Evolutionary conservation across 2,888 invertebrate genomes (phyloP).

Genomic region (Scaptomyza polygonia): DNA sequence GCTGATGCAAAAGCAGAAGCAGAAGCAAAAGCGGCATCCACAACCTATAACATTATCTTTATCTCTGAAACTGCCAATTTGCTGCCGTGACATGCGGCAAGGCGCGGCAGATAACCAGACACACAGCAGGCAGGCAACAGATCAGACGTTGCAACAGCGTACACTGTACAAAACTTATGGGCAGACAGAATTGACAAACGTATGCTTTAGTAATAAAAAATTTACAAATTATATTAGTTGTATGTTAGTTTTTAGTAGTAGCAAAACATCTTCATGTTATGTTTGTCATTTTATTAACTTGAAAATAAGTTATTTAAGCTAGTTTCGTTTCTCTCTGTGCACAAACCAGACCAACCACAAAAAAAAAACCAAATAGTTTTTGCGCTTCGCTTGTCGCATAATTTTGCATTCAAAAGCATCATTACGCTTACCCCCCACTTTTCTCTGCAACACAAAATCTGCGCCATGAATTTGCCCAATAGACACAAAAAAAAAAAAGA

Average conservation of each 20-base stretch:
- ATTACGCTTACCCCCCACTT: not conserved
- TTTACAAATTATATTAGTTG: too few relatives aligned
- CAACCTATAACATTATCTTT: slow-evolving; percentile 72
- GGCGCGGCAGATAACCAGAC: slow-evolving; percentile 58
- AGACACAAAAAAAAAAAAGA: slow-evolving; percentile 1
- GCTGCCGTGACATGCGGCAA: slow-evolving; percentile 54
- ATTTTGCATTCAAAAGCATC: slow-evolving; percentile 69
- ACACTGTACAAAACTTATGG: not conserved
- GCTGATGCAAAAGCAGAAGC: slow-evolving; percentile 7
- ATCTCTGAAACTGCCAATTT: slow-evolving; percentile 79
- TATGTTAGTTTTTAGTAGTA: too few relatives aligned
- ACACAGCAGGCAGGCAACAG: slow-evolving; percentile 12
- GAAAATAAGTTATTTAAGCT: too few relatives aligned
- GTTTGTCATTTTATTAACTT: too few relatives aligned
- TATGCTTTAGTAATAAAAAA: too few relatives aligned
- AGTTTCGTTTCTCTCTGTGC: not conserved
- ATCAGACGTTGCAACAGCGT: not conserved
- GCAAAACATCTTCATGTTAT: too few relatives aligned
- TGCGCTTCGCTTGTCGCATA: slow-evolving; percentile 61
- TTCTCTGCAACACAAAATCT: not conserved
- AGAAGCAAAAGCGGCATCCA: slow-evolving; percentile 13
- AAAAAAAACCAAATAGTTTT: slow-evolving; percentile 32
- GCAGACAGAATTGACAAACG: too few relatives aligned
- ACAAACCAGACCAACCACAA: not conserved
- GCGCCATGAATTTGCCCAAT: not conserved